Evolutionary conservation across 2,888 invertebrate genomes (phyloP), one percentile per base, ranked within the genome.

Genomic region (Fragum fragum): DNA sequence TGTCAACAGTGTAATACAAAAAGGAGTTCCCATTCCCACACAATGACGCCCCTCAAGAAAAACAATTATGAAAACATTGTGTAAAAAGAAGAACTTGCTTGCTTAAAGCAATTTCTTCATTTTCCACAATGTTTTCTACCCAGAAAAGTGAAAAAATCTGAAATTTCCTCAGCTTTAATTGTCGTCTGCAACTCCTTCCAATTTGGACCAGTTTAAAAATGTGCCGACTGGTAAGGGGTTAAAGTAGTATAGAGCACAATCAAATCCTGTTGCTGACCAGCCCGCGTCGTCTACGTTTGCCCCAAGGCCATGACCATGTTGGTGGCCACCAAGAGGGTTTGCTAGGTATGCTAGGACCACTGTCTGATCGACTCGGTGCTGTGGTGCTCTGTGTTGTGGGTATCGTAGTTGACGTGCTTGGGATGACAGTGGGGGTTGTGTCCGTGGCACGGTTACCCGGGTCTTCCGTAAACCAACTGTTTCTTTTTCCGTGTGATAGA

Each of bases 371-470:
- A 21, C n/a, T 7, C 26, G 59, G 26, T 6, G 23, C 28, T 21
- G 59, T 59, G 59, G 28, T 59, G 11, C 23, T 21, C 7, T 23
- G 7, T 23, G 26, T 14, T 6, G 59, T 59, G 57, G 57, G 57
- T 23, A 23, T 7, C 26, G 59, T 7, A 1, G 23, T 1, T 21
- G 59, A 26, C 26, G 28, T 59, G 11, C 23, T 21, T 7, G 59
- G 7, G 14, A 26, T 14, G 0, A 28, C 26, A 36, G 32, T 36
- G 9, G 9, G 32, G 32, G 32, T 3, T 16, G 59, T 59, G 28
- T 59, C 59, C 5, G 59, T 59, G 26, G 59, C 59, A 9, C 59
- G 59, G 28, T 26, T 59, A 59, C 59, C 59, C 14, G 59, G 59
- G 18, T 59, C 59, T 14, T 59, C 59, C 28, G 59, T 59, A 16